Conservation (phyloP, 2,113 vertebrate genomes). For the Lampris incognitus region DNA sequence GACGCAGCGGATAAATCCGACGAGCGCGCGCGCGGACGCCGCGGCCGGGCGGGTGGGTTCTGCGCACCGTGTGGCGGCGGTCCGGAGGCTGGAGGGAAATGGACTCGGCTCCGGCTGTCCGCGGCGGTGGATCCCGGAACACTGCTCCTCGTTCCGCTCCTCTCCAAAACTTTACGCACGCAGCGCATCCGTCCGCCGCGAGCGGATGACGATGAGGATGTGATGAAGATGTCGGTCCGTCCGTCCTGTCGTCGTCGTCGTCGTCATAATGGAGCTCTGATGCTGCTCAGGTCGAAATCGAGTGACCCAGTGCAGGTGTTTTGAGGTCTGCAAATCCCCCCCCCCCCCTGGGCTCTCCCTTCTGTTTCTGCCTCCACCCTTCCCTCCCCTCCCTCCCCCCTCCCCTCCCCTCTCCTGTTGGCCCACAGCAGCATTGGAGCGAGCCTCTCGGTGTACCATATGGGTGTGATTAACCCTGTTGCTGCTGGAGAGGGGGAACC, state of each 20-base stretch:
- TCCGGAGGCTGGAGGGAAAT: no score
- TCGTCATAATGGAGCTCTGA: conserved; percentile 14
- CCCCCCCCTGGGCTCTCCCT: conserved; percentile 71
- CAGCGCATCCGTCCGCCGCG: conserved; percentile 14
- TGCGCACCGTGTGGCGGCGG: no score
- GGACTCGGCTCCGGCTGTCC: no score
- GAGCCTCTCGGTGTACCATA: conserved; percentile 77
- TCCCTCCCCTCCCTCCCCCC: not conserved
- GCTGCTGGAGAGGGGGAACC: conserved; percentile 41
- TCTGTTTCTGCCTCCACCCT: conserved; percentile 74
- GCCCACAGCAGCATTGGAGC: conserved; percentile 76
- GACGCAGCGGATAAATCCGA: no score
- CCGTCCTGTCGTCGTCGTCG: conserved; percentile 8
- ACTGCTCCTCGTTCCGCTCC: conserved; percentile 11
- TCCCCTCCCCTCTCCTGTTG: conserved; percentile 69
- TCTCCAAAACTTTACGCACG: conserved; percentile 45
- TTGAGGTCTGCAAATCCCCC: conserved; percentile 35
- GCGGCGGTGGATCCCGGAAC: conserved; percentile 27
- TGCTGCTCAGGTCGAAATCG: conserved; percentile 37
- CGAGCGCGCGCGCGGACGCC: no score
- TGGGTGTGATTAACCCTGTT: conserved; percentile 79
- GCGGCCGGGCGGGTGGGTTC: no score
- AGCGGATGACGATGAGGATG: conserved; percentile 28
- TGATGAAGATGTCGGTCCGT: conserved; percentile 15
- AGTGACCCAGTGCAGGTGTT: conserved; percentile 79